Evolutionary conservation across 35 echinoderm and acorn worm species (phyloP).

Genomic region (Acanthaster planci): DNA sequence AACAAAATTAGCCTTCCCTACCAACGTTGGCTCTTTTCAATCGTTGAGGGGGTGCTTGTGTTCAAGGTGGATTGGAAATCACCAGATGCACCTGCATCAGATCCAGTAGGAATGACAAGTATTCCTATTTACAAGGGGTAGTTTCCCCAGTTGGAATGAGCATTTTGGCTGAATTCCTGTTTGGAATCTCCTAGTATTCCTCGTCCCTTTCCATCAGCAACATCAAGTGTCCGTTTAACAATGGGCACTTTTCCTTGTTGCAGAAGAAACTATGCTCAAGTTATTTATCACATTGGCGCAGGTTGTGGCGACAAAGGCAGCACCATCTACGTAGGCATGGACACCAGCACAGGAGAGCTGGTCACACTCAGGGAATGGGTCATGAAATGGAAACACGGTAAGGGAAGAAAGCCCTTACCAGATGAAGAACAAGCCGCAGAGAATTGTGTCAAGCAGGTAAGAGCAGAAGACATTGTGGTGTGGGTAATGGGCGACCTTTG

Average conservation of each 20-base stretch:
- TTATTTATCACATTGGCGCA: neutral
- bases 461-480: neutral
- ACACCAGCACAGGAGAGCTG: constrained; percentile 70
- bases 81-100: too few relatives aligned
- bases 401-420: constrained; percentile 87
- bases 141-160: too few relatives aligned
- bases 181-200: neutral
- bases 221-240: neutral
- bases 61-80: too few relatives aligned
- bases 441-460: constrained; percentile 82
- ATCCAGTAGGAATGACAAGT: too few relatives aligned
- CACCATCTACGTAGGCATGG: constrained; percentile 83
- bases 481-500: too few relatives aligned
- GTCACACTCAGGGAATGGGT: constrained; percentile 79
- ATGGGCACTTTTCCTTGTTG: neutral
- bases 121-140: too few relatives aligned
- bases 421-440: constrained; percentile 89
- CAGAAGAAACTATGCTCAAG: neutral
- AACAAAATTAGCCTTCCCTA: too few relatives aligned
- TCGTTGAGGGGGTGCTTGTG: too few relatives aligned
- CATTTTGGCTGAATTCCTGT: too few relatives aligned
- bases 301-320: constrained; percentile 57
- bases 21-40: too few relatives aligned
- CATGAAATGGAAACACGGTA: constrained; percentile 96
- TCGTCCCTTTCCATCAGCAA: neutral